phyloP scores from a whole-genome alignment of 2,888 invertebrate species.

The Spodoptera picta region DNA sequence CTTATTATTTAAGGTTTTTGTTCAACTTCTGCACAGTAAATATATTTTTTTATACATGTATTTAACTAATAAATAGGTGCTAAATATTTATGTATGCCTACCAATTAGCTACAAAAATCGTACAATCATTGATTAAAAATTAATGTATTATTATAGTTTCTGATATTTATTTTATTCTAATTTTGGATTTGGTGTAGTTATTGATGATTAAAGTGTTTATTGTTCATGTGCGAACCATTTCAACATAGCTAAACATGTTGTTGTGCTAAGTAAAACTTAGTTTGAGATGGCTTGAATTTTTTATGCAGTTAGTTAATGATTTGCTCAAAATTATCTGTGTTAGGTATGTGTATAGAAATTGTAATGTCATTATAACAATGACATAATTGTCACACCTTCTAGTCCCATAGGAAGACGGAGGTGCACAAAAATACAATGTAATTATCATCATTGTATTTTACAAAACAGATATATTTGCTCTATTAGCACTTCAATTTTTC shows the following conservation, averaged over 20 bases:
- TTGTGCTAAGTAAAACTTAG: slow-evolving; percentile 14
- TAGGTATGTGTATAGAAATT: slow-evolving; percentile 25
- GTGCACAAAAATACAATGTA: too few species aligned
- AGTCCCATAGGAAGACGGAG: too few species aligned
- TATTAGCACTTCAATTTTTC: not conserved
- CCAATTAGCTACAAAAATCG: slow-evolving; percentile 12
- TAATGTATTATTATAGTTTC: slow-evolving; percentile 1
- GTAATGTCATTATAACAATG: slow-evolving; percentile 2
- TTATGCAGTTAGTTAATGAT: slow-evolving; percentile 38
- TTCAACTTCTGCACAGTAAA: slow-evolving; percentile 60
- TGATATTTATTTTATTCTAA: slow-evolving; percentile 17
- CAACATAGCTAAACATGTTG: slow-evolving; percentile 17
- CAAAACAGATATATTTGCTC: too few species aligned
- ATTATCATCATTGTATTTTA: too few species aligned
- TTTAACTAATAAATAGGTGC: slow-evolving; percentile 41
- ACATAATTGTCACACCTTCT: too few species aligned
- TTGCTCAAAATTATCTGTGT: slow-evolving; percentile 47
- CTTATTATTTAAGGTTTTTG: slow-evolving; percentile 20
- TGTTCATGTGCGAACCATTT: slow-evolving; percentile 3
- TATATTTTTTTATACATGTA: slow-evolving; percentile 47
- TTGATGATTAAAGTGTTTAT: slow-evolving; percentile 1
- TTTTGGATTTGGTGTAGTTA: slow-evolving; percentile 7
- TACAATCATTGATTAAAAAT: slow-evolving; percentile 15
- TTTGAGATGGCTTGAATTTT: slow-evolving; percentile 31
- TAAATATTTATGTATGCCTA: slow-evolving; percentile 37